Conservation (phyloP, 2,797 vertebrate genomes). For the Mormyrus hasselquistii region DNA sequence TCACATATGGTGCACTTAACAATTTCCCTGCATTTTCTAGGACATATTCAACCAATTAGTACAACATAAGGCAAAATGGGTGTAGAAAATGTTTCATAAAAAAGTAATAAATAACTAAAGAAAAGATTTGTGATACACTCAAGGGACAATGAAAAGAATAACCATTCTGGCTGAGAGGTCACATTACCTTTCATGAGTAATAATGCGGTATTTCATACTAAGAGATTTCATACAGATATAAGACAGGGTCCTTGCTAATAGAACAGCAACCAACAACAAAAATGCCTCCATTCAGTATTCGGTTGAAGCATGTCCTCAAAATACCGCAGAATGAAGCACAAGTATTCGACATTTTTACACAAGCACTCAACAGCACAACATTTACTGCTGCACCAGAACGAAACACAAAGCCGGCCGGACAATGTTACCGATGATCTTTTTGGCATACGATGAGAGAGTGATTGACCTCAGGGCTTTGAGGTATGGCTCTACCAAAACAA, state of each 20-base stretch:
- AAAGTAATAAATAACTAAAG: slow-evolving; percentile 48
- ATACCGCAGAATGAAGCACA: slow-evolving; percentile 46
- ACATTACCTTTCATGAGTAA: slow-evolving; percentile 18
- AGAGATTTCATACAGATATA: slow-evolving; percentile 10
- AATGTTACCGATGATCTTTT: slow-evolving; percentile 19
- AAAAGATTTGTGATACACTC: slow-evolving; percentile 39
- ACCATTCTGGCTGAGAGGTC: slow-evolving; percentile 35
- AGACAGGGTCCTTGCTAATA: slow-evolving; percentile 31
- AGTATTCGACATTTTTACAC: slow-evolving; percentile 43
- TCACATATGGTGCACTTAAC: slow-evolving; percentile 47
- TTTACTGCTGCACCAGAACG: slow-evolving; percentile 48
- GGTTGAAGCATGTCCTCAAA: slow-evolving; percentile 40
- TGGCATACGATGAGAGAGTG: slow-evolving; percentile 6
- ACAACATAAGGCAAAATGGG: slow-evolving; percentile 53
- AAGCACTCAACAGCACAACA: slow-evolving; percentile 48
- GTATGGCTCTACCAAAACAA: slow-evolving; percentile 22
- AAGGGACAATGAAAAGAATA: slow-evolving; percentile 26
- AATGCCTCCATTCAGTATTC: slow-evolving; percentile 45
- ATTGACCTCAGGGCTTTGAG: background rate
- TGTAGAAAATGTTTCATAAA: slow-evolving; percentile 40
- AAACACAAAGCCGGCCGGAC: slow-evolving; percentile 47
- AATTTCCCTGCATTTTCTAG: slow-evolving; percentile 45
- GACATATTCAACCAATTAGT: slow-evolving; percentile 50
- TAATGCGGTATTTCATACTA: slow-evolving; percentile 23
- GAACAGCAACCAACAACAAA: slow-evolving; percentile 37